Evolutionary conservation across 2,113 vertebrate genomes (phyloP), one percentile per base, ranked within the genome.

Genomic region (Eleginops maclovinus): DNA sequence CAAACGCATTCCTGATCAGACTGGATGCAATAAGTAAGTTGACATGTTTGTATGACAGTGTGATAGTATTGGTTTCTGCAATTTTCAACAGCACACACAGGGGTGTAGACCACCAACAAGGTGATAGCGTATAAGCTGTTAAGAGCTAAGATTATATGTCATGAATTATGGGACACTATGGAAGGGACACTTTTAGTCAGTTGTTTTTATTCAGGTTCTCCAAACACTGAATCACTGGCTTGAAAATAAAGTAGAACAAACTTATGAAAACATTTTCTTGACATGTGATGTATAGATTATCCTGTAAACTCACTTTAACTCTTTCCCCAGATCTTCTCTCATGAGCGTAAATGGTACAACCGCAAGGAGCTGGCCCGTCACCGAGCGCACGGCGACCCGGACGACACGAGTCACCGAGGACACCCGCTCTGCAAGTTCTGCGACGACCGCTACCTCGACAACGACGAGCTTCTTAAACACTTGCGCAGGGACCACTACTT

Each of bases 351-450:
- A 40, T 99, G 98, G 98, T 99, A 99, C 56, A 97, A 95, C 1
- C 95, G 98, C 11, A 99, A 97, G 93, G 98, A 99, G 41, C 94
- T 99, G 10, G 98, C 97, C 0, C 95, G 97, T 0, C 98, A 99
- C 83, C 88, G 98, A 70, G 96, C 95, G 19, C 97, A 98, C 0
- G 98, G 98, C 2, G 98, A 99, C 77, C 97, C 98, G 0, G 97
- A 99, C 0, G 97, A 99, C 91, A 99, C 97, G 0, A 99, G 97
- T 0, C 98, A 99, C 84, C 94, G 98, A 0, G 98, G 98, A 8
- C 98, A 99, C 71, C 98, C 98, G 0, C 95, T 99, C 13, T 99
- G 98, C 83, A 99, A 99, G 88, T 99, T 99, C 89, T 99, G 98
- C 0, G 98, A 99, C 0, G 97, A 99, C 79, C 96, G 98, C 0